A percentile compares a stretch with the other conserved stretches of the same genome.
These are phyloP conservation scores for Bilobella aurantiaca DNA, from an alignment of 1,140 invertebrate genomes.

Conservation along the genomic window DNA sequence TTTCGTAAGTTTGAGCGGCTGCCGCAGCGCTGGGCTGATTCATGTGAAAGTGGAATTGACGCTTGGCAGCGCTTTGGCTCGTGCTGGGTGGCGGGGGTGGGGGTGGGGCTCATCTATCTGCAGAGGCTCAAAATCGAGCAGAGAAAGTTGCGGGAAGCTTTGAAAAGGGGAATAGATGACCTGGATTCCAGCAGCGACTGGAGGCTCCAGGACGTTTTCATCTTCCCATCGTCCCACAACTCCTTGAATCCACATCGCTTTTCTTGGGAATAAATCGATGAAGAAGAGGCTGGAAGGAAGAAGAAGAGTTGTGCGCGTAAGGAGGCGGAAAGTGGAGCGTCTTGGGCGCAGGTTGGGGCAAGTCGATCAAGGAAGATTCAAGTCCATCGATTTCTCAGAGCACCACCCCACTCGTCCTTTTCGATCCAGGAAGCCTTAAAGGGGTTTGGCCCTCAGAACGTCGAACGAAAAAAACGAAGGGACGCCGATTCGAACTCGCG, in stretches of 20 bases:
- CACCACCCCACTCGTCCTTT: slow-evolving; percentile 29
- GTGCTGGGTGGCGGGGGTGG: no score
- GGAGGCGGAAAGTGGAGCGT: slow-evolving; percentile 23
- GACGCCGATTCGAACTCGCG: no score
- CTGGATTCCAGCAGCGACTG: neutral
- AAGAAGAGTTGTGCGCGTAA: slow-evolving; percentile 25
- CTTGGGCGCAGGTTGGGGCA: slow-evolving; percentile 35
- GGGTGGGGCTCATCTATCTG: no score
- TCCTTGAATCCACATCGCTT: no score
- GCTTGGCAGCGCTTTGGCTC: no score
- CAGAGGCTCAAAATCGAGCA: no score
- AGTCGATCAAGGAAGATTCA: slow-evolving; percentile 35
- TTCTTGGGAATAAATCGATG: slow-evolving; percentile 29
- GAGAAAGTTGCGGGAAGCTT: no score
- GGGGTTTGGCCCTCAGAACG: slow-evolving; percentile 32
- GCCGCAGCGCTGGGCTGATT: no score
- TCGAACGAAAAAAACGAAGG: no score
- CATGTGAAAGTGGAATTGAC: no score
- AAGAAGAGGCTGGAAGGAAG: slow-evolving; percentile 32
- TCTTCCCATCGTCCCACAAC: no score
- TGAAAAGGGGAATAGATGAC: neutral
- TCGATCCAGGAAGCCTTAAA: slow-evolving; percentile 30
- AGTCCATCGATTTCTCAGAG: slow-evolving; percentile 35
- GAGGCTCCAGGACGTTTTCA: neutral
- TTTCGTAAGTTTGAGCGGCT: no score